phyloP scores from a whole-genome alignment of 1,140 invertebrate genomes.

The Belonocnema kinseyi region DNA sequence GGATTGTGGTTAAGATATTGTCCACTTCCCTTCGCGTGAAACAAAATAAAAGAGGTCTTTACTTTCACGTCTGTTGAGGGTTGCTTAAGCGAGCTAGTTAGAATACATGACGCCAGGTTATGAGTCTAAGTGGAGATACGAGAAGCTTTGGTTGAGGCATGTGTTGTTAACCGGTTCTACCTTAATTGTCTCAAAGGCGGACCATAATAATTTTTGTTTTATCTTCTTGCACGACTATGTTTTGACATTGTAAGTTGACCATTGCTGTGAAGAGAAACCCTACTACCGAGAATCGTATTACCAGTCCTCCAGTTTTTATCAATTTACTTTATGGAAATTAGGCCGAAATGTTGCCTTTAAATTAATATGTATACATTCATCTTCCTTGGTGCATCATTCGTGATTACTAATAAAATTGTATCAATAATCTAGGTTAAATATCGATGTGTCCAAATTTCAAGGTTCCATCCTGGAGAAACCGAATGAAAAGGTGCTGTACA shows the following conservation, averaged over 20 bases:
- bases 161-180: slow-evolving; percentile 67
- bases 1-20: slow-evolving; percentile 32
- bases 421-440: too few species aligned
- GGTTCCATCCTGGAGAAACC: too few species aligned
- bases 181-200: slow-evolving; percentile 67
- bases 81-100: slow-evolving; percentile 63
- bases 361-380: too few species aligned
- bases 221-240: slow-evolving; percentile 45
- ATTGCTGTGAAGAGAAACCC: slow-evolving; percentile 16
- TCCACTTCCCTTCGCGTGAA: background rate
- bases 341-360: too few species aligned
- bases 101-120: slow-evolving; percentile 61
- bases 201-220: slow-evolving; percentile 64
- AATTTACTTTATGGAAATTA: too few species aligned
- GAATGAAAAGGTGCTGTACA: too few species aligned
- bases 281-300: too few species aligned
- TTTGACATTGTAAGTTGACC: slow-evolving; percentile 42
- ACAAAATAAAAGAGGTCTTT: slow-evolving; percentile 45
- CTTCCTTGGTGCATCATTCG: too few species aligned
- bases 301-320: too few species aligned
- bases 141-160: slow-evolving; percentile 65
- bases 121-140: slow-evolving; percentile 59
- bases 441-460: too few species aligned
- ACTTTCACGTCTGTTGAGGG: slow-evolving; percentile 54
- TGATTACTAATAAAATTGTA: too few species aligned